Evolutionary conservation across 2,888 invertebrate genomes (phyloP).

Genomic region (Malthinus flaveolus): DNA sequence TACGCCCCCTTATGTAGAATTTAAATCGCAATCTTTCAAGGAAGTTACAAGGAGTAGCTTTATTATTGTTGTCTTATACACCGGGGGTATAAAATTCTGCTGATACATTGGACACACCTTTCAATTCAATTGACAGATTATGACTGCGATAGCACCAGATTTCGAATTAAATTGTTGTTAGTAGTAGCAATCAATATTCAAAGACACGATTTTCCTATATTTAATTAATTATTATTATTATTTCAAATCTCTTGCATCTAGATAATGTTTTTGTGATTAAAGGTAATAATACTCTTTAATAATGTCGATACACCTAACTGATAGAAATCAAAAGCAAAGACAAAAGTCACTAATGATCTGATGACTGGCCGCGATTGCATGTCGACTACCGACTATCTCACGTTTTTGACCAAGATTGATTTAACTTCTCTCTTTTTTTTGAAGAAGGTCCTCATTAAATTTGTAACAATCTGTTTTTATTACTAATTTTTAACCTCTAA

Average conservation of each 20-base stretch:
- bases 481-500: too few relatives aligned
- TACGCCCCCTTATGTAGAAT: conserved; percentile 10
- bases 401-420: conserved; percentile 37
- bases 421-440: conserved; percentile 6
- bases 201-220: too few relatives aligned
- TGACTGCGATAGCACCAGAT: conserved; percentile 26
- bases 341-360: conserved; percentile 41
- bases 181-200: too few relatives aligned
- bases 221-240: too few relatives aligned
- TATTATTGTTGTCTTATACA: neutral
- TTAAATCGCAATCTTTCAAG: neutral
- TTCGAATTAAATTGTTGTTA: too few relatives aligned
- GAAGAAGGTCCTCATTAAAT: too few relatives aligned
- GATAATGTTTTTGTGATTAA: too few relatives aligned
- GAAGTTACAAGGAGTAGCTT: neutral
- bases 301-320: neutral
- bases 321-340: conserved; percentile 26
- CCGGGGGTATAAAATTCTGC: conserved; percentile 33
- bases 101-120: conserved; percentile 42
- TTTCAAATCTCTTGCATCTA: too few relatives aligned
- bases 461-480: too few relatives aligned
- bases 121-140: conserved; percentile 44
- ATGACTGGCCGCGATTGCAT: conserved; percentile 39
- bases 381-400: conserved; percentile 38
- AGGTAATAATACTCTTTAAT: too few relatives aligned